Conservation (phyloP, 2,888 invertebrate species). For the Drosophila peninsularis region DNA sequence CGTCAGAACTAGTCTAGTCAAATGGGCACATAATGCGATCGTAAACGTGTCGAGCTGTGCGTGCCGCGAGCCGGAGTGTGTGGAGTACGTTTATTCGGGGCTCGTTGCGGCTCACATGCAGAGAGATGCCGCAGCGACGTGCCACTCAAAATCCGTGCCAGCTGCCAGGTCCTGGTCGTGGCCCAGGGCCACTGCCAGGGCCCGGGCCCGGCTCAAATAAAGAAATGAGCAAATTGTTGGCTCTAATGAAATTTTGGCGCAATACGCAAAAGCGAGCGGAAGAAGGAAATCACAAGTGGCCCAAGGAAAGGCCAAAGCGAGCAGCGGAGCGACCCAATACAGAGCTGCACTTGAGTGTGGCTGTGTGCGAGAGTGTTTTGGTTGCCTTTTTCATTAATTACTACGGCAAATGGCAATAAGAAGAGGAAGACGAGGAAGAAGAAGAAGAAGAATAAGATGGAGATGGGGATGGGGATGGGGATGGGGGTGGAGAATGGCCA, state of each 20-base stretch:
- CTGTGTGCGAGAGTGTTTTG: conserved; percentile 23
- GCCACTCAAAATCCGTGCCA: conserved; percentile 37
- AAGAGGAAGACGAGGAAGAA: conserved; percentile 9
- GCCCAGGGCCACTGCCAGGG: not conserved
- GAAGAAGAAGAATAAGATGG: not conserved
- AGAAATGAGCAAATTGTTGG: conserved; percentile 49
- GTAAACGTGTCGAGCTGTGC: conserved; percentile 38
- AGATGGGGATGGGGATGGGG: too few relatives aligned
- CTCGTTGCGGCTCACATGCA: conserved; percentile 20
- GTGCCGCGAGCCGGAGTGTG: conserved; percentile 4
- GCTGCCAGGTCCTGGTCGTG: conserved; percentile 8
- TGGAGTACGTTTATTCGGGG: not conserved
- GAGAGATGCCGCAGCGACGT: conserved; percentile 33
- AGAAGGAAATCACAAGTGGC: conserved; percentile 8
- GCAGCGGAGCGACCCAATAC: conserved; percentile 8
- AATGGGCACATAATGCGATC: conserved; percentile 45
- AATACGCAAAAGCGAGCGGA: conserved; percentile 32
- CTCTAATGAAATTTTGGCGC: conserved; percentile 66
- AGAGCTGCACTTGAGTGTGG: conserved; percentile 11
- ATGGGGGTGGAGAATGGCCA: conserved; percentile 1
- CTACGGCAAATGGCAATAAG: conserved; percentile 44
- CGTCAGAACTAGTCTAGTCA: conserved; percentile 41
- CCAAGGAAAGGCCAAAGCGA: conserved; percentile 26
- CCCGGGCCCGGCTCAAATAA: conserved; percentile 3
- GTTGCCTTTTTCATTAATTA: conserved; percentile 70